These are phyloP conservation scores for Drosophila nigrodunni DNA, from an alignment of 1,140 invertebrate species.

Conservation along the genomic window DNA sequence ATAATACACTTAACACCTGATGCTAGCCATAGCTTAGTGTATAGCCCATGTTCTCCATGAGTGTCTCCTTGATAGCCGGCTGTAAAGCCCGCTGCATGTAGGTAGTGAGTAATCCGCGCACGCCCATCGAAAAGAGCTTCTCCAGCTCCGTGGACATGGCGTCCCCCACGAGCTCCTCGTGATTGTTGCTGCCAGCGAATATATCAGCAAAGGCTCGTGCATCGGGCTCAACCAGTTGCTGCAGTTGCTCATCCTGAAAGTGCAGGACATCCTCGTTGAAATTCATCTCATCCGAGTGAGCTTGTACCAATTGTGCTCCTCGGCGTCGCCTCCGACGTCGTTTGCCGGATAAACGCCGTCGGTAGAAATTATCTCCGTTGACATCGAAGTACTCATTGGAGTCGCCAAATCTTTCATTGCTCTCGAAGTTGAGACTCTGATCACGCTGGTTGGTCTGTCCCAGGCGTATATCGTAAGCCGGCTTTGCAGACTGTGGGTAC, in stretches of 20 bases:
- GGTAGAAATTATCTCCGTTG: slow-evolving; percentile 75
- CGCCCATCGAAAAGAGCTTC: slow-evolving; percentile 91
- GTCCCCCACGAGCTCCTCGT: slow-evolving; percentile 85
- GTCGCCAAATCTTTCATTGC: slow-evolving; percentile 48
- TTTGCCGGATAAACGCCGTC: slow-evolving; percentile 51
- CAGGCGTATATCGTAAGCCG: slow-evolving; percentile 68
- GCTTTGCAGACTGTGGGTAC: slow-evolving; percentile 35
- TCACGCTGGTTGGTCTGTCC: slow-evolving; percentile 58
- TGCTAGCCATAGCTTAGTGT: slow-evolving; percentile 90
- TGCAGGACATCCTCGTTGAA: slow-evolving; percentile 82
- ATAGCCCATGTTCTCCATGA: slow-evolving; percentile 94
- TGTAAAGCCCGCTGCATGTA: slow-evolving; percentile 93
- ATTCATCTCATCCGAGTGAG: slow-evolving; percentile 74
- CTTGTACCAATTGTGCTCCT: slow-evolving; percentile 9
- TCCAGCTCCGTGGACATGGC: slow-evolving; percentile 91
- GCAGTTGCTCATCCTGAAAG: slow-evolving; percentile 74
- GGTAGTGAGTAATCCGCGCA: slow-evolving; percentile 90
- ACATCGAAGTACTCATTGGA: slow-evolving; percentile 64
- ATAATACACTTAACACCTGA: not conserved
- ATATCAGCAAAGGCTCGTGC: slow-evolving; percentile 79
- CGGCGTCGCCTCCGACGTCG: slow-evolving; percentile 58
- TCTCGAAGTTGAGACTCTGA: slow-evolving; percentile 57
- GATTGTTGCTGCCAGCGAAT: slow-evolving; percentile 39
- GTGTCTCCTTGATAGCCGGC: slow-evolving; percentile 92
- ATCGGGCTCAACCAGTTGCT: slow-evolving; percentile 75